Evolutionary conservation across 2,888 invertebrate species (phyloP).

Genomic region (Oxytorus armatus): DNA sequence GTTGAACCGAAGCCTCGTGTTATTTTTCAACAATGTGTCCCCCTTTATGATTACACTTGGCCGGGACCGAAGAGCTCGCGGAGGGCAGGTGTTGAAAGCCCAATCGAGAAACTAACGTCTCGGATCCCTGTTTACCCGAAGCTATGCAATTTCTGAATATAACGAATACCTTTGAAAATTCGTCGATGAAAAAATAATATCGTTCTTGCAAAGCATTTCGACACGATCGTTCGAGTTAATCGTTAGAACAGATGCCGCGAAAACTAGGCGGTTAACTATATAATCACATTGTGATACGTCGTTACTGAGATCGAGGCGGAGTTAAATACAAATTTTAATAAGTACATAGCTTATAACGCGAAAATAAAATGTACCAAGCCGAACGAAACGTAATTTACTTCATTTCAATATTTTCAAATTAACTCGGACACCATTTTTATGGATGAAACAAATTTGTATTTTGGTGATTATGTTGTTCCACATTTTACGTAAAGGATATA

Average conservation of each 20-base stretch:
- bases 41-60: background rate
- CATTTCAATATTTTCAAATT: no score
- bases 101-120: constrained; percentile 53
- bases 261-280: constrained; percentile 18
- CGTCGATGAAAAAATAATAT: constrained; percentile 19
- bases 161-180: constrained; percentile 61
- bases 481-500: no score
- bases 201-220: constrained; percentile 36
- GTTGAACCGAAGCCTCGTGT: constrained; percentile 1
- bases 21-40: constrained; percentile 51
- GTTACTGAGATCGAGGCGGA: constrained; percentile 2
- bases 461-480: no score
- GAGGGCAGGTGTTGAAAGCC: constrained; percentile 69
- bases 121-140: constrained; percentile 6
- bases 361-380: no score
- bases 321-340: constrained; percentile 11
- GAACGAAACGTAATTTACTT: no score
- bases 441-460: no score
- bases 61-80: constrained; percentile 1
- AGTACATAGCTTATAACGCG: no score
- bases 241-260: constrained; percentile 24
- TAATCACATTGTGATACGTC: constrained; percentile 20
- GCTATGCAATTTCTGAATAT: constrained; percentile 65
- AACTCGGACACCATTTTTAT: no score
- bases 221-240: constrained; percentile 14